A percentile compares a stretch with the other conserved stretches of the same genome.
Conservation (phyloP, 2,113 vertebrate species). For the Crotalus viridis region DNA sequence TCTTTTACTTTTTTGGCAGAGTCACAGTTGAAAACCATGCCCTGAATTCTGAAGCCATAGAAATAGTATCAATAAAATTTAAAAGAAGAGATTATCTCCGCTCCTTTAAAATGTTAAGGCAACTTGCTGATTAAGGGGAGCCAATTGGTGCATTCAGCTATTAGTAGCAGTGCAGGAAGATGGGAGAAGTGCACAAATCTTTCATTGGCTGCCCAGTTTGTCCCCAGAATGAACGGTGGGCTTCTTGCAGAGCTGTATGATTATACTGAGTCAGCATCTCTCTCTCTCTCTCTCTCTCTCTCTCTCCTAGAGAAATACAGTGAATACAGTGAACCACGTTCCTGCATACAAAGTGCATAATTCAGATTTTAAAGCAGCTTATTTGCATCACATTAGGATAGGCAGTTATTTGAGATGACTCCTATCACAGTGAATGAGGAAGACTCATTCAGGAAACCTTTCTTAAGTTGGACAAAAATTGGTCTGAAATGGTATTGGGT, state of each 20-base stretch:
- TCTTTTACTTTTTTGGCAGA: slow-evolving; percentile 22
- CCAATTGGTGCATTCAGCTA: background rate
- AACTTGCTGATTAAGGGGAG: background rate
- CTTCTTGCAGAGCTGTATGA: background rate
- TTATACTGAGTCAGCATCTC: no score
- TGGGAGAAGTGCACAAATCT: background rate
- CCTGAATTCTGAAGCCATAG: slow-evolving; percentile 6
- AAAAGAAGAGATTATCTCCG: slow-evolving; percentile 6
- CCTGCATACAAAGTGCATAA: background rate
- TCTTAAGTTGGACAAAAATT: background rate
- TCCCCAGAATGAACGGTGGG: background rate
- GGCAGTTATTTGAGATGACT: background rate
- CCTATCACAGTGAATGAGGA: background rate
- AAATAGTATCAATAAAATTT: slow-evolving; percentile 31
- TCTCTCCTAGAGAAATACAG: no score
- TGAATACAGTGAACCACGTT: no score
- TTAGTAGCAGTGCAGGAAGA: background rate
- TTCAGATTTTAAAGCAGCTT: background rate
- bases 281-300: no score
- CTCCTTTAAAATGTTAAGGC: background rate
- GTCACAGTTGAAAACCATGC: slow-evolving; percentile 36
- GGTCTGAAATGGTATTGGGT: background rate
- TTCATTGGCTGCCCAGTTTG: background rate
- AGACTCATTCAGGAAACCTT: background rate
- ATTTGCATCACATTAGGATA: background rate